Evolutionary conservation across 2,113 vertebrate species (phyloP).

Genomic region (Epinephelus lanceolatus): DNA sequence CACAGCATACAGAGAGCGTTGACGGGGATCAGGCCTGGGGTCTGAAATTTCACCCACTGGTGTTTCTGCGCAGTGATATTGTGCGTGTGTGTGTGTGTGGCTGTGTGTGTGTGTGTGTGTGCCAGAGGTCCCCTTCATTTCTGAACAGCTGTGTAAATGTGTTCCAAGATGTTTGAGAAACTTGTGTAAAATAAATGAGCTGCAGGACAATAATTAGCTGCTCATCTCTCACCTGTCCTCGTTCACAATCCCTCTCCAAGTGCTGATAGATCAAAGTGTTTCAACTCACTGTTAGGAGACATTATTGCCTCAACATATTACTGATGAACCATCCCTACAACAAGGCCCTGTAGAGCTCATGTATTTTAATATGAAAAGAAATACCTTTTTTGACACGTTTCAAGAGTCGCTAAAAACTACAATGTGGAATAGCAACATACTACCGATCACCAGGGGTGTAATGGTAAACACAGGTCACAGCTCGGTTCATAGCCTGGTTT

Average conservation of each 20-base stretch:
- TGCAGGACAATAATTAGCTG: background rate
- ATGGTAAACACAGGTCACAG: no score
- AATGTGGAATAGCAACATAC: background rate
- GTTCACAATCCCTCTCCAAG: no score
- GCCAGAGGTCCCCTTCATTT: background rate
- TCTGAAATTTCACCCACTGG: constrained; percentile 39
- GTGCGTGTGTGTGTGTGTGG: constrained; percentile 5
- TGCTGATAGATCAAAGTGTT: no score
- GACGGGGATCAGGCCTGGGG: constrained; percentile 2
- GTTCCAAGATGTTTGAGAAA: constrained; percentile 12
- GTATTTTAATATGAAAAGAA: no score
- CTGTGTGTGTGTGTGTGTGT: background rate
- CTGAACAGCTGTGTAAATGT: constrained; percentile 14
- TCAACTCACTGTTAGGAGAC: background rate
- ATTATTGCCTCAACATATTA: no score
- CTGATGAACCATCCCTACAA: no score
- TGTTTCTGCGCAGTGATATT: background rate
- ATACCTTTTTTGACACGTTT: no score
- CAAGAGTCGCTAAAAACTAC: background rate
- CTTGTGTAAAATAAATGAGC: background rate
- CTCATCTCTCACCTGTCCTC: background rate
- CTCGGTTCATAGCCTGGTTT: no score
- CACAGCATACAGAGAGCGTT: background rate
- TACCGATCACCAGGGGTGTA: background rate
- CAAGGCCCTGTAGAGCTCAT: no score